Conservation (phyloP, 2,888 invertebrate genomes). For the Synanthedon vespiformis region DNA sequence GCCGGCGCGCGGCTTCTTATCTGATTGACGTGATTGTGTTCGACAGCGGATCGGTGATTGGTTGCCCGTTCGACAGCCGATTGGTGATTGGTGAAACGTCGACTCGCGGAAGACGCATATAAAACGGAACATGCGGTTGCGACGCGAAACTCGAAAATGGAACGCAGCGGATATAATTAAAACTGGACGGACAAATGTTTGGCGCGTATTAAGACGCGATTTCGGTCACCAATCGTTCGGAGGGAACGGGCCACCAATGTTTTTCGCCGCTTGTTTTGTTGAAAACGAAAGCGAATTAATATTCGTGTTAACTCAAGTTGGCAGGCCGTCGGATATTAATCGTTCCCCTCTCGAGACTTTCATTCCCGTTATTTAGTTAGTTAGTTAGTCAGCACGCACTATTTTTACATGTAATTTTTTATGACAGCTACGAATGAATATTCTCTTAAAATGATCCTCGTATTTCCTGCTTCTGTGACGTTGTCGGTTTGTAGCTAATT, state of each 20-base stretch:
- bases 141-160: conserved; percentile 56
- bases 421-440: neutral
- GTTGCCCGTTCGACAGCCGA: conserved; percentile 31
- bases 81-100: conserved; percentile 32
- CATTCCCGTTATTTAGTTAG: neutral
- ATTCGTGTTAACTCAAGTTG: conserved; percentile 1
- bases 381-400: neutral
- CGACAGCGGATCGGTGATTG: conserved; percentile 7
- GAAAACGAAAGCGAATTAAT: conserved; percentile 2
- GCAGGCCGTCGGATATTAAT: conserved; percentile 1
- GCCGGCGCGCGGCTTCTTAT: neutral
- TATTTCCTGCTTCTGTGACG: too few species aligned
- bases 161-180: conserved; percentile 67
- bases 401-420: neutral
- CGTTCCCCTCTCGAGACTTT: neutral
- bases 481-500: neutral
- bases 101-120: conserved; percentile 44
- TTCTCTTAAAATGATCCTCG: too few species aligned
- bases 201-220: conserved; percentile 50
- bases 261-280: conserved; percentile 1
- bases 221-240: conserved; percentile 36
- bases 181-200: conserved; percentile 52
- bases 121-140: conserved; percentile 28
- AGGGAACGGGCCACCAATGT: conserved; percentile 1
- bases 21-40: neutral